These are phyloP conservation scores for Esperia sulphurella DNA, from an alignment of 2,888 invertebrate genomes.

Conservation along the genomic window DNA sequence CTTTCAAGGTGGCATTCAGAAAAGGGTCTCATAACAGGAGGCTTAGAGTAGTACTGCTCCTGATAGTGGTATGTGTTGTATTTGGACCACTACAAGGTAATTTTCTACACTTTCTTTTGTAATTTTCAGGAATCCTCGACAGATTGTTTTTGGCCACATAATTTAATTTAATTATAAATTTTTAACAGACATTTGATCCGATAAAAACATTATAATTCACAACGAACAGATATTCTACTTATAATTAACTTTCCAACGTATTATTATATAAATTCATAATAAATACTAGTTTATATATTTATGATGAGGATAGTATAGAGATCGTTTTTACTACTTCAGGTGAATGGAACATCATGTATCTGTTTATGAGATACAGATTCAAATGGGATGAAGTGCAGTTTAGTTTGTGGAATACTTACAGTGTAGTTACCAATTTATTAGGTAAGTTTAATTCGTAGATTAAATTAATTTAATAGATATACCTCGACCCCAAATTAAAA, in stretches of 20 bases:
- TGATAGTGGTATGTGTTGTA: slow-evolving; percentile 89
- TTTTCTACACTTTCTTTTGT: slow-evolving; percentile 22
- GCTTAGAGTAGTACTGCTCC: slow-evolving; percentile 84
- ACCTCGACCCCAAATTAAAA: no score
- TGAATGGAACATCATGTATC: slow-evolving; percentile 25
- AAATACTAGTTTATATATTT: no score
- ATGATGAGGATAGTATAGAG: no score
- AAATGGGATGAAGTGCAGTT: slow-evolving; percentile 68
- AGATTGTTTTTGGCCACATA: no score
- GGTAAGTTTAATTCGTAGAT: slow-evolving; percentile 38
- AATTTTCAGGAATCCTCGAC: no score
- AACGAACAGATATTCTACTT: no score
- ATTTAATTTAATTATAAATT: no score
- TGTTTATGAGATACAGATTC: slow-evolving; percentile 56
- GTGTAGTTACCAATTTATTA: slow-evolving; percentile 62
- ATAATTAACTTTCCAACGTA: no score
- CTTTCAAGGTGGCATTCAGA: slow-evolving; percentile 88
- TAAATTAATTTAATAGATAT: no score
- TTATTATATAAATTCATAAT: no score
- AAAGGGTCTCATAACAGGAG: slow-evolving; percentile 85
- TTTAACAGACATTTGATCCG: no score
- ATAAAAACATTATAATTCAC: no score
- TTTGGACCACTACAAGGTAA: slow-evolving; percentile 91
- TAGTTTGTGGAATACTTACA: slow-evolving; percentile 69
- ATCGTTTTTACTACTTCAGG: slow-evolving; percentile 22